Conservation (phyloP, 2,797 vertebrate species). For the Liasis olivaceus region DNA sequence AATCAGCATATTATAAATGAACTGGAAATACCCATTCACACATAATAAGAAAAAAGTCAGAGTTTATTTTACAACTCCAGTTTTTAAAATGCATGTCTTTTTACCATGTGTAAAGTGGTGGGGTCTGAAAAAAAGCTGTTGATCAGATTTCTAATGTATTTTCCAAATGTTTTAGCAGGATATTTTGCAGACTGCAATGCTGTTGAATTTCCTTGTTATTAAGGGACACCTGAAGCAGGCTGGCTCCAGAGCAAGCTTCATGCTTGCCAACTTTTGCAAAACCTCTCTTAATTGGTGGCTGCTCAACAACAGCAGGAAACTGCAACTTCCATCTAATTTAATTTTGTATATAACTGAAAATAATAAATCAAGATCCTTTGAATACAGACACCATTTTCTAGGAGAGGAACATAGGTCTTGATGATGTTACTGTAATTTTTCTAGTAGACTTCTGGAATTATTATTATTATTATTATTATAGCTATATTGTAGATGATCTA, state of each 20-base stretch:
- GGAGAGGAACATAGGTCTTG: neutral
- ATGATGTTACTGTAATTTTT: neutral
- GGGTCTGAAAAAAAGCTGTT: neutral
- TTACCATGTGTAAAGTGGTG: neutral
- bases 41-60: neutral
- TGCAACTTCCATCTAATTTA: slow-evolving; percentile 10
- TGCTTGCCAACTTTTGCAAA: slow-evolving; percentile 3
- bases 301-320: slow-evolving; percentile 14
- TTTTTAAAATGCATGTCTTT: neutral
- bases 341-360: neutral
- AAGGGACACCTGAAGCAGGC: slow-evolving; percentile 2
- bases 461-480: neutral
- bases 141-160: neutral
- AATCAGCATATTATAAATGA: neutral
- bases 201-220: neutral
- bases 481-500: neutral
- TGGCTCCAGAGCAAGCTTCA: neutral
- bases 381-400: neutral
- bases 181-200: neutral
- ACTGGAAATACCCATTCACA: slow-evolving; percentile 19
- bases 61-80: neutral
- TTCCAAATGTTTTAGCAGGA: neutral
- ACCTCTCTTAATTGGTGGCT: neutral
- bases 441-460: neutral
- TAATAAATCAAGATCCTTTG: neutral